Evolutionary conservation across 2,113 vertebrate genomes (phyloP).

Genomic region (Nothoprocta perdicaria): DNA sequence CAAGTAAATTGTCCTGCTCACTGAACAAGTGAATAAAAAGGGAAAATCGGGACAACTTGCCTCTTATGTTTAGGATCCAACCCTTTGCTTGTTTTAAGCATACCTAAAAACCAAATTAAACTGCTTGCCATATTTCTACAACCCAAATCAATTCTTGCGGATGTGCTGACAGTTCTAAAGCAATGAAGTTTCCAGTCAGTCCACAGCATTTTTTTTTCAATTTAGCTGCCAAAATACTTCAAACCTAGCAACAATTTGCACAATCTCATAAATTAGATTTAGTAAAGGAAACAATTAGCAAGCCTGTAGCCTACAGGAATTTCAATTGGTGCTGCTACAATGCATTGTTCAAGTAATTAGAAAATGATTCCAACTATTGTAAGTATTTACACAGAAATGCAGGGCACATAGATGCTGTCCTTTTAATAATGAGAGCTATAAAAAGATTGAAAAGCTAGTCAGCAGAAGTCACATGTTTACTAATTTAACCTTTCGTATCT

Average conservation of each 20-base stretch:
- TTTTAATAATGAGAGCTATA: constrained; percentile 42
- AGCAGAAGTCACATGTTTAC: constrained; percentile 26
- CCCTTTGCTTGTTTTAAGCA: constrained; percentile 50
- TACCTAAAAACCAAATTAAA: constrained; percentile 54
- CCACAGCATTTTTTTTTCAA: constrained; percentile 20
- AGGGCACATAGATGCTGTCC: not conserved
- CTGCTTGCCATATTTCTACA: constrained; percentile 41
- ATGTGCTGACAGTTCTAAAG: constrained; percentile 42
- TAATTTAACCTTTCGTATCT: not conserved
- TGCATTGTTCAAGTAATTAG: constrained; percentile 57
- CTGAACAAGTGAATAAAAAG: constrained; percentile 6
- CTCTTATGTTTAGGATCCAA: constrained; percentile 45
- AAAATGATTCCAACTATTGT: constrained; percentile 55
- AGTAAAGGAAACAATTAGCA: constrained; percentile 65
- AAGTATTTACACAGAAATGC: constrained; percentile 37
- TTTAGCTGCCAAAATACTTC: constrained; percentile 63
- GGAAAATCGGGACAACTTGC: constrained; percentile 12
- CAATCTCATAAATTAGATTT: constrained; percentile 59
- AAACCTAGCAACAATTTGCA: constrained; percentile 51
- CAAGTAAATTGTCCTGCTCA: constrained; percentile 11
- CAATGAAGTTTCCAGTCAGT: constrained; percentile 67
- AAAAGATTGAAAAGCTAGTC: constrained; percentile 40
- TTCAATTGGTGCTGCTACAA: constrained; percentile 30
- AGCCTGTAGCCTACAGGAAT: constrained; percentile 56
- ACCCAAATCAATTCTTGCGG: constrained; percentile 23